Base-by-base conservation (phyloP, 30 jellyfish, hydroid and myxozoan species). In the Kudoa iwatai region DNA sequence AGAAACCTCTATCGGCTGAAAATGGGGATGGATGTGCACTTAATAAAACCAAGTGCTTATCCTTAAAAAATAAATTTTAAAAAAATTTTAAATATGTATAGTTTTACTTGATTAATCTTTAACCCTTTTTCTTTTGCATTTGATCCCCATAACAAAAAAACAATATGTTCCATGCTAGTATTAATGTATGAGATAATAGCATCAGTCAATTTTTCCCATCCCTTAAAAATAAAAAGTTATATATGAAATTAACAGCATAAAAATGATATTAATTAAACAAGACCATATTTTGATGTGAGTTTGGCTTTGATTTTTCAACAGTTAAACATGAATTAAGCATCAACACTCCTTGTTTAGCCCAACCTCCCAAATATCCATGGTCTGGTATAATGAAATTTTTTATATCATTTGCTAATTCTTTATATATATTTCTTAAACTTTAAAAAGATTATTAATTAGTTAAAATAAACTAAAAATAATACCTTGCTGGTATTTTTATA, bases 301-400 rank as follows among this genome's bases (percentile, higher is more conserved):
- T 77, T 19, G 96, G 84, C 23, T 56, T 45, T 39, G 44, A 52
- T 14, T 83, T 82, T 14, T 33, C 96, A 13, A 77, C 96, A 0
- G 96, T 77, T 14, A 77, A 35, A 36, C 81, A 66, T 11, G 96
- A 86, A 49, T 77, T 77, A 17, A 77, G 58, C 43, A 77, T 44
- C 32, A 77, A 53, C 32, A 77, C 96, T 33, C 96, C 99, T 81
- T 81, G 99, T 20, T 44, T 56, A 1, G 99, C 90, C 99, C 90
- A 81, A 6, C 89, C 99, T 32, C 52, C 59, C 4, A 81, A 65
- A 42, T 56, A 58, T 4, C 99, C 90, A 40, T 81, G 99, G 18
- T 38, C 33, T 23, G 99, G 99, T 0, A 25, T 57, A 40, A 51
- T 42, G 55, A 81, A 81, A 17, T 88, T 88, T 17, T 50, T 56